Base-by-base conservation (phyloP, 2,888 invertebrate species). In the Rapana venosa region DNA sequence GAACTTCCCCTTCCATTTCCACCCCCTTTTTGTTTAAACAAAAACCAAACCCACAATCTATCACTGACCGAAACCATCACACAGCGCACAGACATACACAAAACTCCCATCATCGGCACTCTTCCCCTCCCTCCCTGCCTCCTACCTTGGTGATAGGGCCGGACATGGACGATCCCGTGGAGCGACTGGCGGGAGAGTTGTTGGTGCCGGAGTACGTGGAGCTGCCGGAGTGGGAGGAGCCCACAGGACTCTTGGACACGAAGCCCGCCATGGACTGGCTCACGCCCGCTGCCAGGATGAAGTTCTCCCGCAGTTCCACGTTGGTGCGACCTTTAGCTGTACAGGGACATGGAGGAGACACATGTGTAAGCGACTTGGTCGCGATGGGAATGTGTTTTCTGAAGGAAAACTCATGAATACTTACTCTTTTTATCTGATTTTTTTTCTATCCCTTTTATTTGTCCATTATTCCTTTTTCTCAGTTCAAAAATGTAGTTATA, bases 291-390 rank as follows among this genome's bases (percentile, higher is more conserved):
- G 99, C 99, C 97, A 99, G 97, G 97, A 99, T 98, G 97, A 99
- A 99, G 97, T 99, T 98, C 97, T 99, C 99, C 96, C 99, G 98
- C 96, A 99, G 98, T 97, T 99, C 99, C 97, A 99, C 98, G 97
- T 99, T 99, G 97, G 99, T 99, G 97, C 99, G 98, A 97, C 99
- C 99, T 97, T 99, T 99, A 97, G 99, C 99, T 99, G 97, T n/a
- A 93, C 47, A 47, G 47, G 47, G 47, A 47, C 4, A 47, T n/a
- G n/a, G n/a, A n/a, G n/a, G n/a, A n/a, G n/a, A 47, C 47, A 47
- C 47, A 8, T 47, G 47, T 47, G 47, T 47, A 8, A 47, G 47
- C 2, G 2, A 47, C 47, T 47, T 2, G 47, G 47, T 47, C 47
- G 8, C 47, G 2, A 47, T 47, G 47, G 47, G 4, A 47, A 5